Base-by-base conservation (phyloP, 2,888 invertebrate genomes). In the Beris chalybata region DNA sequence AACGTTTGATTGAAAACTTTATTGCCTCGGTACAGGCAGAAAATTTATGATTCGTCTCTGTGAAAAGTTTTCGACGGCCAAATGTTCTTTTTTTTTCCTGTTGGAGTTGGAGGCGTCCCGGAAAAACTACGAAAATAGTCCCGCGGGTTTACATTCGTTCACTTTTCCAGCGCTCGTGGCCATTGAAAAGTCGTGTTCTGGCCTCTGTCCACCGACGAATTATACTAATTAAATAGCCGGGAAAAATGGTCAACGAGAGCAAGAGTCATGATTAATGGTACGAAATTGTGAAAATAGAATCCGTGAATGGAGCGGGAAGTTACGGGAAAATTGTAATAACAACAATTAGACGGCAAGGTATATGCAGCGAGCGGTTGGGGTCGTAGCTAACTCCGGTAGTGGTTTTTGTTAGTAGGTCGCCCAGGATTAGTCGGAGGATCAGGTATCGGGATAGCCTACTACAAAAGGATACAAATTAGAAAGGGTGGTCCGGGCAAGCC, bases 141-240 rank as follows among this genome's bases (percentile, higher is more conserved):
- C 31, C n/a, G 15, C 11, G 32, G 54, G 52, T 4, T 54, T 31
- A 54, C 31, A 54, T 31, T 5, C 1, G 31, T 12, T 5, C 29
- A 31, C 45, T 9, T 57, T 44, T 44, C 9, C 32, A 9, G 15
- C 11, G 44, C 29, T 12, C 13, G 38, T 30, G 56, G n/a, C 38
- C n/a, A 54, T 31, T 54, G 54, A 54, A 54, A 53, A 54, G 54
- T 9, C 32, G 31, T 54, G 11, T 30, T n/a, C 54, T 54, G 6
- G 32, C 4, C 54, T 12, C 32, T 54, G 31, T 30, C 11, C 54
- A 12, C 43, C 11, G 4, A 29, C 30, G 53, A 63, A 53, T 63
- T 63, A 43, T 22, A 63, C 53, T 64, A 64, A 64, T 64, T 64
- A 64, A 54, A 64, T 64, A 45, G 29, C 43, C 12, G 12, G 22